These are phyloP conservation scores for Lutraria rhynchaena DNA, from an alignment of 1,140 invertebrate genomes.

Conservation along the genomic window DNA sequence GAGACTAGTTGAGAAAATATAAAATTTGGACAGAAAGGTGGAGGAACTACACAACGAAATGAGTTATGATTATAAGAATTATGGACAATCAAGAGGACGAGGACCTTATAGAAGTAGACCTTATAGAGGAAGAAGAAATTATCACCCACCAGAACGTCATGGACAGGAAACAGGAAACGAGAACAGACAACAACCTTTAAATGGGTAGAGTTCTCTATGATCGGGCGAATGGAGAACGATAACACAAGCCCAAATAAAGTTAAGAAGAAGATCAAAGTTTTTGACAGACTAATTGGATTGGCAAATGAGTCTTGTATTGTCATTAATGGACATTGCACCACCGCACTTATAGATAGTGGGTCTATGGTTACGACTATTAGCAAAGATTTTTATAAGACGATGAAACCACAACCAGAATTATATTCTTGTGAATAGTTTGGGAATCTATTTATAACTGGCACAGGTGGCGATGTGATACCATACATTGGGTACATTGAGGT, in stretches of 20 bases:
- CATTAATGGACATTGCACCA: conserved; percentile 5
- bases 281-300: conserved; percentile 21
- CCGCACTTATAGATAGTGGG: conserved; percentile 17
- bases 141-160: neutral
- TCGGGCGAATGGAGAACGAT: neutral
- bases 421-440: neutral
- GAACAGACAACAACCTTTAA: conserved; percentile 5
- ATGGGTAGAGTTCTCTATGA: neutral
- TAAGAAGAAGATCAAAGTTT: neutral
- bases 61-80: neutral
- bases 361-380: conserved; percentile 4
- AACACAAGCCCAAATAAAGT: neutral
- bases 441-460: neutral
- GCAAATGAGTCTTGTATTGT: conserved; percentile 1
- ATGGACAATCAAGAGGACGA: neutral
- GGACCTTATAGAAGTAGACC: neutral
- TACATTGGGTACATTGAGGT: conserved; percentile 3
- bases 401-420: neutral
- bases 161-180: neutral
- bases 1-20: conserved; percentile 3
- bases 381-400: neutral
- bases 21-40: neutral
- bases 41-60: neutral
- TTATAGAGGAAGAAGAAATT: neutral
- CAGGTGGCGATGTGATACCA: conserved; percentile 4